Evolutionary conservation across 1,140 invertebrate genomes (phyloP), one percentile per base, ranked within the genome.

Genomic region (Drosophila baimaii): DNA sequence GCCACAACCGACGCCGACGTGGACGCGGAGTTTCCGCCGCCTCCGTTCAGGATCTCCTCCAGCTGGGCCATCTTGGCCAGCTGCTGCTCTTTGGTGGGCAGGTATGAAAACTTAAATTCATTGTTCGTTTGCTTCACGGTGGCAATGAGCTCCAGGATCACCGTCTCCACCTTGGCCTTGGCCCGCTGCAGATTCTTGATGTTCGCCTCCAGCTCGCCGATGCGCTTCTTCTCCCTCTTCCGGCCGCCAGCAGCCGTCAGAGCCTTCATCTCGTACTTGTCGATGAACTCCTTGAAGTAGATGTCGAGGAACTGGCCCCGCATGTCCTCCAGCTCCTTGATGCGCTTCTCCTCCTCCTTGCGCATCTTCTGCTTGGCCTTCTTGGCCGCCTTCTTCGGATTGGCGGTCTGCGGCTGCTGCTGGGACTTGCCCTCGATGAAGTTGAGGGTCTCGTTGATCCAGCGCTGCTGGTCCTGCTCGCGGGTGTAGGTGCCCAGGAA

Each of bases 51-150:
- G 17, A 84, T 57, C 46, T 89, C 79, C 25, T 85, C 81, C 10
- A 91, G 69, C 31, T 86, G 66, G 2, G 85, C 68, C 55, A 92
- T 63, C 39, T 90, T 91, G 41, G 90, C 82, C 49, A 85, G 44
- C 55, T 92, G 91, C 56, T 92, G 89, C 63, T 92, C 91, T 52
- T 91, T 92, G 23, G 91, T 92, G 25, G 91, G 91, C 54, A 92
- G 61, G 55, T 92, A 92, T 13, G 91, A 80, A 66, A 92, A 92
- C 43, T 86, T 91, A 49, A 92, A 92, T 29, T 92, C 90, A 29
- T 56, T 54, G 49, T 92, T 92, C 10, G 90, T 84, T 51, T 84
- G 80, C 75, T 92, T 92, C 8, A 92, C 77, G 3, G 85, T 91
- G 15, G 89, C 91, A 44, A 92, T 92, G 3, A 92, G 88, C 41